Base-by-base conservation (phyloP, 2,797 vertebrate genomes). In the Parauchenoglanis punctatus region DNA sequence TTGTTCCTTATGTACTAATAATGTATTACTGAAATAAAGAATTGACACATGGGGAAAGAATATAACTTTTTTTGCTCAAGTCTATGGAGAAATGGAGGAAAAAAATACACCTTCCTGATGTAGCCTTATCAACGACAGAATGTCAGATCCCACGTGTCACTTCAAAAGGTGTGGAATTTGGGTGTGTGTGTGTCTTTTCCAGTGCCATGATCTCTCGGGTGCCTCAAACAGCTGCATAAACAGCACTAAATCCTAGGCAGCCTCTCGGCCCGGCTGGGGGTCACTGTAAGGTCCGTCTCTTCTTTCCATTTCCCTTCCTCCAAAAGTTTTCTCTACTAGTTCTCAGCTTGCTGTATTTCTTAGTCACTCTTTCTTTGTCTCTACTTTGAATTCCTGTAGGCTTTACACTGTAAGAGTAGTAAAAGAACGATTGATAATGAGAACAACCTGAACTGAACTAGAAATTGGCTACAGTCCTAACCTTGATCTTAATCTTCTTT, bases 211-310 rank as follows among this genome's bases (percentile, higher is more conserved):
- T 91, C 89, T 86, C 85, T 83, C 58, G 87, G 83, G 88, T 90
- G 85, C 85, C 85, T 90, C 89, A 56, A 61, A 85, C 91, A 91
- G 91, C 91, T 91, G 91, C 87, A 91, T 90, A 91, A 91, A 91
- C 89, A 91, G 86, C 88, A 85, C 84, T 89, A 91, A 91, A 90
- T 90, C 87, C 88, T 88, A 87, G 85, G 81, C 87, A 90, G 89
- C 78, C 83, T 88, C 81, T 86, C 49, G 1, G 18, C 91, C 85
- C 89, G 63, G 89, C 86, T 90, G 89, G 91, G 85, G 91, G 89
- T 91, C 88, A 91, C 78, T 83, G 81, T 87, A 88, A 90, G 89
- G 88, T 84, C 87, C 77, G 86, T 89, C 85, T 89, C 44, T 89
- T 91, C 86, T 78, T 90, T 83, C 63, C 73, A 78, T 75, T 87